Evolutionary conservation across 2,113 vertebrate genomes (phyloP), one percentile per base, ranked within the genome.

Genomic region (Puntigrus tetrazona): DNA sequence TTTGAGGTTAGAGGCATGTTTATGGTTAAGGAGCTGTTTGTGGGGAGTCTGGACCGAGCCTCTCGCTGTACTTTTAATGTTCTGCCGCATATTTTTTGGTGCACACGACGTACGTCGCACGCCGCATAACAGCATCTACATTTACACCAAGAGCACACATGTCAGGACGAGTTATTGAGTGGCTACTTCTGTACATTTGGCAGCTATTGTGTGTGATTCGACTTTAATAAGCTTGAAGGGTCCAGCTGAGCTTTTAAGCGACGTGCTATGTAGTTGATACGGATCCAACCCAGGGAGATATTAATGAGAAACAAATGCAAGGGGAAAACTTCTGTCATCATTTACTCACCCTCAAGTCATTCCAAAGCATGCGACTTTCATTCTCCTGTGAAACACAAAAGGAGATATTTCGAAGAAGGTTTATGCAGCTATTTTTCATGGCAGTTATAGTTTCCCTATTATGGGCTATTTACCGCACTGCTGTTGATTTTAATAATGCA

Each of bases 1-100:
- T 80, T 81, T 52, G 61, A 81, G 79, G 20, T 81, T 69, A 50
- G 43, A 69, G 20, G 63, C 29, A 36, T 69, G 79, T 67, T 70
- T 70, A 69, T 70, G 63, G 43, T 70, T 80, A 22, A 65, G 59
- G 25, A 43, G 3, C 14, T 63, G 78, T 29, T 78, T 61, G 76
- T 78, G 31, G 22, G n/a, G 31, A 61, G 27, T 29, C n/a, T 80
- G 59, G 38, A 65, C 14, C 5, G 6, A 80, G 38, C 57, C 59
- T 13, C 59, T 63, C 9, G 67, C 59, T 67, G 38, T 65, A 31
- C 59, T 55, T 55, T 25, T 31, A 55, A 78, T 1, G 31, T 78
- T 55, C 55, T 38, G 67, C 25, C 18, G 27, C 78, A 81, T 25
- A 47, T 45, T 79, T 43, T 45, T 67, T 11, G 29, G 9, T 18